Evolutionary conservation across 1,140 invertebrate genomes (phyloP), one percentile per base, ranked within the genome.

Genomic region (Stenopsyche tienmushanensis): DNA sequence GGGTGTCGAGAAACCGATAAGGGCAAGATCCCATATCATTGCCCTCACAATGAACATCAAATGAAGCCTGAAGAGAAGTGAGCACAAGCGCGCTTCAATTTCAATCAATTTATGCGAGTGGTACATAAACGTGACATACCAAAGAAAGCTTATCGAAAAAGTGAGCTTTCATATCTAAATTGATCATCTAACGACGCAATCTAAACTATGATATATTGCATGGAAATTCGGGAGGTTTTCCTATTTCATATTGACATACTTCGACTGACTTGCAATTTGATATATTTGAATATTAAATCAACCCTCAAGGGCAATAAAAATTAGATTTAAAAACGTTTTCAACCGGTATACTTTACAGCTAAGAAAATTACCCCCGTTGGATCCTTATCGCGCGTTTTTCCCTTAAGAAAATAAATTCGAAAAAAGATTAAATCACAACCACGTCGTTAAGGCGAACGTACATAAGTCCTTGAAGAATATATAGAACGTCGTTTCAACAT

Each of bases 61-160:
- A 66, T 70, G 67, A 69, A 65, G 49, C 67, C 26, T 58, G 64
- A 69, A 69, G 63, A 34, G 49, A 50, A 42, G 42, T 41, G 34
- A 63, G 59, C 54, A 25, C 20, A 15, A n/a, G n/a, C 21, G 53
- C 29, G 64, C 55, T 26, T 59, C 59, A 53, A 66, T 69, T 65
- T 57, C 64, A 66, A 69, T 66, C 50, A 65, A 62, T 64, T 64
- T 64, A 64, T 26, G 15, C 25, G 15, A 34, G 23, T 25, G 24
- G n/a, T n/a, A 34, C 50, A 9, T n/a, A 1, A n/a, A 29, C 21
- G 50, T 7, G 50, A 24, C 9, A 53, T 9, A 8, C 10, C 47
- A 21, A 49, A 49, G 5, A 45, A 45, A n/a, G n/a, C 44, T 45
- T 45, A 34, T 34, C 13, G 29, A n/a, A n/a, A n/a, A n/a, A n/a